Evolutionary conservation across 2,888 invertebrate genomes (phyloP), one percentile per base, ranked within the genome.

Genomic region (Hypomecis atomaria): DNA sequence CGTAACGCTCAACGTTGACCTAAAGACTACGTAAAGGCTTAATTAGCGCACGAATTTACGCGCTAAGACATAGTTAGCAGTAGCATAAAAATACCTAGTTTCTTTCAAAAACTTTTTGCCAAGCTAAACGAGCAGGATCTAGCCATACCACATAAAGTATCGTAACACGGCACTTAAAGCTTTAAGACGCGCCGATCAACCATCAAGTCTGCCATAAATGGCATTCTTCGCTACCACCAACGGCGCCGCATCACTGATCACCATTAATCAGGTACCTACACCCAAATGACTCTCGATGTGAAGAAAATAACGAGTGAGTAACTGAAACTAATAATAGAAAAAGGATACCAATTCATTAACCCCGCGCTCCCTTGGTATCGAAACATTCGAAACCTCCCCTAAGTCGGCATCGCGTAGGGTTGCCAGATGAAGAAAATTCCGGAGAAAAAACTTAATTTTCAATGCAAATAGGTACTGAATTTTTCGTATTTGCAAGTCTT

Each of bases 291-390:
- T 4, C 42, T 45, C 42, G 42, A 49, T 34, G 43, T 58, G 34
- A 62, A 63, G 59, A 70, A 71, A 70, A 73, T 74, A 72, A 70
- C 64, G 65, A 73, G 67, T 71, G 65, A 72, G 71, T 63, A 70
- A 71, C 71, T 71, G 66, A 71, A 74, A 75, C 77, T 80, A 79
- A 75, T 78, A 76, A 78, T 81, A 78, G 78, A 74, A 79, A 72
- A 74, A 70, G 55, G 62, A 73, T 73, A 73, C 71, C 73, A 78
- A 78, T 80, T 75, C 75, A 80, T 80, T 79, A 76, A 73, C 73
- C 76, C 68, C 71, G 68, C 53, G 58, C 57, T 53, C 57, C 54
- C 60, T 55, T 48, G 57, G 59, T 62, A 70, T 65, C 57, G 67
- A 68, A 70, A 70, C 59, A 59, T 71, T 70, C 36, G 56, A 60